phyloP scores from a whole-genome alignment of 2,113 vertebrate species.

The Myanophis thanlyinensis region DNA sequence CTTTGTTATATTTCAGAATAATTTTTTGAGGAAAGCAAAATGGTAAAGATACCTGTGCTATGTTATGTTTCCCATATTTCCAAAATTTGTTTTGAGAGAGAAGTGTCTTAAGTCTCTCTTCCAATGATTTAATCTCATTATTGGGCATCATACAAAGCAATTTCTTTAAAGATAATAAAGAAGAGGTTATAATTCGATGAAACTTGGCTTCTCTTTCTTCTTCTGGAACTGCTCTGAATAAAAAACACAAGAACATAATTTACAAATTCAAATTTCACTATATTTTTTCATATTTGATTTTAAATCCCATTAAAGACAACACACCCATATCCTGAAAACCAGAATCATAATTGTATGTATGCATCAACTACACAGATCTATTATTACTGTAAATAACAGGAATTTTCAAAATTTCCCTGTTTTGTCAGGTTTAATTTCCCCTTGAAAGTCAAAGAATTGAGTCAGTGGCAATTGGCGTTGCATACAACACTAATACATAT shows the following conservation, averaged over 20 bases:
- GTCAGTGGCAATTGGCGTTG: not conserved
- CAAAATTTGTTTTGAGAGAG: slow-evolving; percentile 89
- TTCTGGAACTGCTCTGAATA: slow-evolving; percentile 81
- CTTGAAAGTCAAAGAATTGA: not conserved
- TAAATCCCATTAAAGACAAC: not conserved
- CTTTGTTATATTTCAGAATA: not conserved
- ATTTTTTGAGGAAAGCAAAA: not conserved
- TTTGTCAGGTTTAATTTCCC: not conserved
- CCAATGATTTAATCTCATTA: slow-evolving; percentile 74
- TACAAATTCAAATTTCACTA: not conserved
- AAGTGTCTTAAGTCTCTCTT: slow-evolving; percentile 76
- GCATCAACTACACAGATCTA: not conserved
- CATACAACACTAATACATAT: not conserved
- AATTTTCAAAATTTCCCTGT: not conserved
- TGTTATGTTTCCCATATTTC: slow-evolving; percentile 91
- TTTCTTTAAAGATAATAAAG: slow-evolving; percentile 90
- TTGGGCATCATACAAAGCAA: slow-evolving; percentile 80
- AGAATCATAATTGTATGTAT: not conserved
- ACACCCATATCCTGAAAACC: not conserved
- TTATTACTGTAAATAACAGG: not conserved
- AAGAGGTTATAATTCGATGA: slow-evolving; percentile 86
- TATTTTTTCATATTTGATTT: slow-evolving; percentile 2
- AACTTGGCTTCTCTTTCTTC: slow-evolving; percentile 94
- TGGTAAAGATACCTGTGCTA: slow-evolving; percentile 80
- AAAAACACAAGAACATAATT: not conserved